Percentiles rank a stretch among this genome's conserved stretches.
phyloP scores from a whole-genome alignment of 2,888 invertebrate genomes.

The Drosophila nr. perissopoda region DNA sequence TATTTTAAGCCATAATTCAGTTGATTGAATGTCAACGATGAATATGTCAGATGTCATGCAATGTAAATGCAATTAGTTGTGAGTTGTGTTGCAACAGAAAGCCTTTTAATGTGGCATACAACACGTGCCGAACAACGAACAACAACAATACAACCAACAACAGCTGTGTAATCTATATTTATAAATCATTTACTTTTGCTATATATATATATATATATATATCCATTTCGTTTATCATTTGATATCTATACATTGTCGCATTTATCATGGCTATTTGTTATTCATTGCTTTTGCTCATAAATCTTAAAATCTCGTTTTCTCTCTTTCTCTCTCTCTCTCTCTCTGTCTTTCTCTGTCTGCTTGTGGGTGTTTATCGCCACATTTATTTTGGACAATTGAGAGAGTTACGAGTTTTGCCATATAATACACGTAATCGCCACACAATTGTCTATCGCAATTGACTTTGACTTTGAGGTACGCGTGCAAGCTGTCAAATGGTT shows the following conservation, averaged over 20 bases:
- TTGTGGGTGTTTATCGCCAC: conserved; percentile 31
- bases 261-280: conserved; percentile 62
- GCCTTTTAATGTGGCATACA: conserved; percentile 34
- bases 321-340: background rate
- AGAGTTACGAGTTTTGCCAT: conserved; percentile 32
- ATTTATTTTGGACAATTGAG: conserved; percentile 51
- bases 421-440: conserved; percentile 42
- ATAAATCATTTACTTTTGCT: background rate
- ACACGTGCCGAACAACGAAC: conserved; percentile 28
- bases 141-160: background rate
- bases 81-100: conserved; percentile 28
- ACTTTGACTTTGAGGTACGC: conserved; percentile 68
- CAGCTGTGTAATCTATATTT: background rate
- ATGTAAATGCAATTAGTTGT: conserved; percentile 54
- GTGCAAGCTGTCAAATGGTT: conserved; percentile 38
- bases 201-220: conserved; percentile 26
- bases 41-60: conserved; percentile 49
- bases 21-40: conserved; percentile 54
- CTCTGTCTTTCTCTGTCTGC: background rate
- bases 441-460: conserved; percentile 58
- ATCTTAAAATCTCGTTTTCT: background rate
- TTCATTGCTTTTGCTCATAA: conserved; percentile 43
- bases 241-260: conserved; percentile 12
- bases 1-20: conserved; percentile 39
- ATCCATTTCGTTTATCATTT: conserved; percentile 43